These are phyloP conservation scores for Notolepis coatsorum DNA, from an alignment of 2,797 vertebrate species.

Conservation along the genomic window DNA sequence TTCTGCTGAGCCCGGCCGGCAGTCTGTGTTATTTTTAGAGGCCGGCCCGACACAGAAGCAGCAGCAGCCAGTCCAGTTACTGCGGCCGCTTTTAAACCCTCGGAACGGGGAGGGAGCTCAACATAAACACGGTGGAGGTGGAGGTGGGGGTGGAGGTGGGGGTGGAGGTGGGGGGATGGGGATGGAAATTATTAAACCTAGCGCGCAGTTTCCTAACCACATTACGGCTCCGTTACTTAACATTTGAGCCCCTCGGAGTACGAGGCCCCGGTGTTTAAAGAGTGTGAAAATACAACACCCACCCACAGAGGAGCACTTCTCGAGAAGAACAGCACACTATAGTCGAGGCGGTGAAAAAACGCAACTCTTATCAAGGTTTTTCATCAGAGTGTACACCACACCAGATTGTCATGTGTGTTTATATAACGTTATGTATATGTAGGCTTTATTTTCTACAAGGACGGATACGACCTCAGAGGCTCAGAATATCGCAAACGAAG, in stretches of 20 bases:
- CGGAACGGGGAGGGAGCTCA: conserved; percentile 72
- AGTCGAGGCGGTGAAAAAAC: too few relatives aligned
- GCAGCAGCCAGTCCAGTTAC: conserved; percentile 75
- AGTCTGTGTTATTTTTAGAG: conserved; percentile 81
- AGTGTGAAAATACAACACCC: conserved; percentile 27
- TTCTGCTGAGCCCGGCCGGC: conserved; percentile 79
- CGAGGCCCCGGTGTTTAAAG: conserved; percentile 48
- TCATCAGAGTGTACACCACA: too few relatives aligned
- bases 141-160: conserved; percentile 62
- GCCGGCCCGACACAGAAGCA: conserved; percentile 78
- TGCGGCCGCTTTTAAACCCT: conserved; percentile 69
- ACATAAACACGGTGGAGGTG: conserved; percentile 73
- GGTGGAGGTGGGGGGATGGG: too few relatives aligned
- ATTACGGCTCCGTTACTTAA: not conserved
- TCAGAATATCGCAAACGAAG: too few relatives aligned
- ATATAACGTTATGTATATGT: too few relatives aligned
- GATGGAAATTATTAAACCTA: conserved; percentile 59
- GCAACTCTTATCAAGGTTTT: too few relatives aligned
- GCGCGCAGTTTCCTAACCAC: conserved; percentile 12
- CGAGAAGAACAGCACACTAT: not conserved
- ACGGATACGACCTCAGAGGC: too few relatives aligned
- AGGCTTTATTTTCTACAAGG: too few relatives aligned
- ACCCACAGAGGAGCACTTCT: not conserved
- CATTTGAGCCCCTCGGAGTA: conserved; percentile 26
- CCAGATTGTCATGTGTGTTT: too few relatives aligned